phyloP scores from a whole-genome alignment of 2,888 invertebrate species.

The Buathra laborator region DNA sequence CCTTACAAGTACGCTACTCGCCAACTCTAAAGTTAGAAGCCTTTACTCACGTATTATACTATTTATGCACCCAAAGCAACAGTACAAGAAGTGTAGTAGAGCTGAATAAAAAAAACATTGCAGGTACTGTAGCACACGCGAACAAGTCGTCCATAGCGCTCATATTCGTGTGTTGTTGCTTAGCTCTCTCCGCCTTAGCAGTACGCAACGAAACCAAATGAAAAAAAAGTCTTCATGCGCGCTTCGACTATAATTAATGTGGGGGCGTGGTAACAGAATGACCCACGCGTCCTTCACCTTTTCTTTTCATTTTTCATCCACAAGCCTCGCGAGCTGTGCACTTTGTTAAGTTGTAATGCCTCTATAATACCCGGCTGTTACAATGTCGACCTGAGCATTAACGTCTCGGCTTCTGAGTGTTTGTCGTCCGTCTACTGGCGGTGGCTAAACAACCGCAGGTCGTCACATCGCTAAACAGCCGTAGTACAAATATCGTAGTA shows the following conservation, averaged over 20 bases:
- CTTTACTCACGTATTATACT: conserved; percentile 28
- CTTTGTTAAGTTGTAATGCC: neutral
- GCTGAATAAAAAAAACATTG: conserved; percentile 26
- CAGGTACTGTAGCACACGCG: conserved; percentile 54
- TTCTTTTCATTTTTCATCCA: neutral
- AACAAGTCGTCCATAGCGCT: conserved; percentile 51
- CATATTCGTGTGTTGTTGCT: neutral
- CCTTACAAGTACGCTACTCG: conserved; percentile 27
- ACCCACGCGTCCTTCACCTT: conserved; percentile 27
- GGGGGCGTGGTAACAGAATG: conserved; percentile 22
- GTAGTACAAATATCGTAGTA: conserved; percentile 2
- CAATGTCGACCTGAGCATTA: neutral
- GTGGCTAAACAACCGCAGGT: conserved; percentile 27
- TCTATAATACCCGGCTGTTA: neutral
- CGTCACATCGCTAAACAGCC: conserved; percentile 19
- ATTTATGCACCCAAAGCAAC: conserved; percentile 29
- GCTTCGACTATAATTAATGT: conserved; percentile 39
- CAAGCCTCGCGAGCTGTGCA: neutral
- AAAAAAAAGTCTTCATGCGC: conserved; percentile 21
- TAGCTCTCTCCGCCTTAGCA: neutral
- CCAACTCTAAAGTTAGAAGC: conserved; percentile 14
- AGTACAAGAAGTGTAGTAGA: conserved; percentile 3
- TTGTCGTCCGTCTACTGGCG: conserved; percentile 2
- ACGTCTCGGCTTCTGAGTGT: conserved; percentile 4
- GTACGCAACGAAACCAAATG: conserved; percentile 9